phyloP scores from a whole-genome alignment of 2,888 invertebrate species.

The Odontocerum albicorne region DNA sequence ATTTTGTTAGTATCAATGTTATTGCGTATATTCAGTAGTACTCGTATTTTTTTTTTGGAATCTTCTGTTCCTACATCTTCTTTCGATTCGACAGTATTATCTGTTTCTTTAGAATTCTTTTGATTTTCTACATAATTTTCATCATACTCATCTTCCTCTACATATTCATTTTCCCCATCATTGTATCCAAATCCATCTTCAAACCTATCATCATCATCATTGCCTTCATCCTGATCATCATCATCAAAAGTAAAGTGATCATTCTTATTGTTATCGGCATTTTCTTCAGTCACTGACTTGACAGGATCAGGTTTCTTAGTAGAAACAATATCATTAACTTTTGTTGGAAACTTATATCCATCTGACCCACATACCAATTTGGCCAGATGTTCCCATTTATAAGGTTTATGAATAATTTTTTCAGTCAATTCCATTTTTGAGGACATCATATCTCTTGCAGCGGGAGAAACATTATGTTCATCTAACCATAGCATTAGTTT shows the following conservation, averaged over 20 bases:
- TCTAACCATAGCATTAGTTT: constrained; percentile 66
- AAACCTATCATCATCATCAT: not conserved
- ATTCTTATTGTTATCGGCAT: constrained; percentile 4
- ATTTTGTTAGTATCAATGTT: constrained; percentile 48
- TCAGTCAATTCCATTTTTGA: constrained; percentile 49
- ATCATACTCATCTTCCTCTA: constrained; percentile 3
- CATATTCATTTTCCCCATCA: constrained; percentile 7
- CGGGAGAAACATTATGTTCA: constrained; percentile 59
- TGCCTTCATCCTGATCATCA: constrained; percentile 16
- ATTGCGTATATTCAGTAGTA: too few relatives aligned
- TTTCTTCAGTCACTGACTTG: not conserved
- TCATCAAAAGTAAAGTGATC: constrained; percentile 33
- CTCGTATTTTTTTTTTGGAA: too few relatives aligned
- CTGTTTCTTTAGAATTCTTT: constrained; percentile 38
- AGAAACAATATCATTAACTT: constrained; percentile 7
- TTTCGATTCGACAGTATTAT: constrained; percentile 42
- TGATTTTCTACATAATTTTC: not conserved
- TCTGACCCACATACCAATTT: constrained; percentile 49
- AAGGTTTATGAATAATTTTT: constrained; percentile 47
- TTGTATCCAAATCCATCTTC: constrained; percentile 4
- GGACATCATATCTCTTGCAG: constrained; percentile 47
- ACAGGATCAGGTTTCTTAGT: not conserved
- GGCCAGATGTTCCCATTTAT: constrained; percentile 55
- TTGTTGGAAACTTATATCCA: constrained; percentile 2
- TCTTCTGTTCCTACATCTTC: too few relatives aligned